Evolutionary conservation across 2,888 invertebrate species (phyloP).

Genomic region (Agrotis ipsilon): DNA sequence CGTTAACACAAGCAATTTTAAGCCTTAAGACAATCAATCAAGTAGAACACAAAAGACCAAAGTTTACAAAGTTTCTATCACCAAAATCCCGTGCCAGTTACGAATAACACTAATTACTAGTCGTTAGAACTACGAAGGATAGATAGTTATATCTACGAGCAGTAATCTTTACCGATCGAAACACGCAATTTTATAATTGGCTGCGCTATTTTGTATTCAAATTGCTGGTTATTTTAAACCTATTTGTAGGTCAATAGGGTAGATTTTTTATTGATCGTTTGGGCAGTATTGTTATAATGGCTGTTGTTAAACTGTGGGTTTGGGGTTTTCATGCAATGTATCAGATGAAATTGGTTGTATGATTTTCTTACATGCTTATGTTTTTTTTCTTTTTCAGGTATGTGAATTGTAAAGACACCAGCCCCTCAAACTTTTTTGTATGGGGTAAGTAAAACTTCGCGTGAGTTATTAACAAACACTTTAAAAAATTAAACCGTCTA

Average conservation of each 20-base stretch:
- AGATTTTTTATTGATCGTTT: slow-evolving; percentile 10
- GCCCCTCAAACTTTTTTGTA: too few relatives aligned
- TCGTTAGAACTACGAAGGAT: slow-evolving; percentile 29
- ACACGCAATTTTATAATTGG: slow-evolving; percentile 55
- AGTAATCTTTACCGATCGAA: slow-evolving; percentile 45
- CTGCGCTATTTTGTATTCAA: slow-evolving; percentile 35
- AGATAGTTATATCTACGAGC: slow-evolving; percentile 5
- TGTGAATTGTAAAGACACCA: neutral
- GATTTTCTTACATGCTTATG: neutral
- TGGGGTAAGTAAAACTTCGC: too few relatives aligned
- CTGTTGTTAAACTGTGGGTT: neutral
- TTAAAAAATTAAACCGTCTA: too few relatives aligned
- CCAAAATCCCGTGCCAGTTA: slow-evolving; percentile 54
- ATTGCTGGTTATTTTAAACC: slow-evolving; percentile 16
- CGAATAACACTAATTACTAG: slow-evolving; percentile 45
- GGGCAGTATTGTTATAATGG: too few relatives aligned
- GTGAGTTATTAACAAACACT: too few relatives aligned
- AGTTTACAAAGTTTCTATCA: slow-evolving; percentile 31
- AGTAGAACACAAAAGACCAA: slow-evolving; percentile 22
- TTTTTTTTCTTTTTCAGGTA: too few relatives aligned
- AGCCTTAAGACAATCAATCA: slow-evolving; percentile 45
- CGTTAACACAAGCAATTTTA: slow-evolving; percentile 5
- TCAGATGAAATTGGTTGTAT: too few relatives aligned
- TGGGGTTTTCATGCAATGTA: neutral
- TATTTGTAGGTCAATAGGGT: slow-evolving; percentile 15